phyloP scores from a whole-genome alignment of 2,888 invertebrate species.

The Byasa hedistus region DNA sequence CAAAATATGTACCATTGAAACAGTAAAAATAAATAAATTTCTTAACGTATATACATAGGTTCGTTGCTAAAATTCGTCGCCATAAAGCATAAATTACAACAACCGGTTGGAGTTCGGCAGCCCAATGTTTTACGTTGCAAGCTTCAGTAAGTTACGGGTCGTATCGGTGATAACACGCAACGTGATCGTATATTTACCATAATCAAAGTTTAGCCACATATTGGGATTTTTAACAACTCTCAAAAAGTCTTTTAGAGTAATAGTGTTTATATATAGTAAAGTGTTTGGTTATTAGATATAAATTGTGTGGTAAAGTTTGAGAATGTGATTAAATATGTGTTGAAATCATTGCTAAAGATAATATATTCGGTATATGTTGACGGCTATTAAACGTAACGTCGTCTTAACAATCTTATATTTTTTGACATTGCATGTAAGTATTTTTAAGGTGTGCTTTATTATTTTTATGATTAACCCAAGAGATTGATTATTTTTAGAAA shows the following conservation, averaged over 20 bases:
- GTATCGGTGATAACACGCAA: not conserved
- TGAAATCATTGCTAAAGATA: not conserved
- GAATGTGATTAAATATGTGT: not conserved
- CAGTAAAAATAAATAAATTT: not conserved
- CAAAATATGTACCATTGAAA: no score
- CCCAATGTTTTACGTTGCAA: not conserved
- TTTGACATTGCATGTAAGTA: not conserved
- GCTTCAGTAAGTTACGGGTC: constrained; percentile 14
- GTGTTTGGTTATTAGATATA: not conserved
- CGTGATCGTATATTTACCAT: not conserved
- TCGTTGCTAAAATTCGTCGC: not conserved
- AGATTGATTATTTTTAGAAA: no score
- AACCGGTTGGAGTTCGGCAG: constrained; percentile 15
- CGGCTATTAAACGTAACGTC: not conserved
- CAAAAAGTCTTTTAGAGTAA: no score
- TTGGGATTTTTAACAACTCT: no score
- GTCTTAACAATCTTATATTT: not conserved
- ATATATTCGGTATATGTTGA: not conserved
- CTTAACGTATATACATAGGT: constrained; percentile 1
- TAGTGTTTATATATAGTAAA: not conserved
- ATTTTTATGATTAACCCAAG: no score
- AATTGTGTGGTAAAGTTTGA: not conserved
- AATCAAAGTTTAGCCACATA: not conserved
- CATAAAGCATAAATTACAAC: constrained; percentile 10
- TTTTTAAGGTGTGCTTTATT: not conserved